Conservation (phyloP, 1,140 invertebrate genomes). For the Sogatella furcifera region DNA sequence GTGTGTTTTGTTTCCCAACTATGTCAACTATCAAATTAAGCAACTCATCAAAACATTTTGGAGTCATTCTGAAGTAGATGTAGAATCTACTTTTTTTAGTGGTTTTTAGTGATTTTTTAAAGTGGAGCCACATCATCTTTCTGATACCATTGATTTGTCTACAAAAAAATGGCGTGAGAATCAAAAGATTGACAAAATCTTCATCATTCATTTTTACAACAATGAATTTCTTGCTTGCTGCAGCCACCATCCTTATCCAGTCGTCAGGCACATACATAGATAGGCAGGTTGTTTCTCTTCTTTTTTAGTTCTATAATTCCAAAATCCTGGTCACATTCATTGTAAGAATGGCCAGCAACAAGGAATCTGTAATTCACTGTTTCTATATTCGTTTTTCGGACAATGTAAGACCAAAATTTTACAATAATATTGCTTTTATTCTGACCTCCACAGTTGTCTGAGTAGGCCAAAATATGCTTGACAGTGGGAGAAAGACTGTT, state of each 20-base stretch:
- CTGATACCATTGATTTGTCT: not conserved
- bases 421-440: not conserved
- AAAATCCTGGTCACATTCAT: slow-evolving; percentile 5
- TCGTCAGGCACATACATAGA: not conserved
- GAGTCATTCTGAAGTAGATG: too few species aligned
- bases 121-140: not conserved
- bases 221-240: not conserved
- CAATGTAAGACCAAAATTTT: not conserved
- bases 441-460: slow-evolving; percentile 1
- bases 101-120: not conserved
- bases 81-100: too few species aligned
- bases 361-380: not conserved
- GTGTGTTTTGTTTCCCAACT: too few species aligned
- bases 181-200: not conserved
- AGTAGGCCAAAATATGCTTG: not conserved
- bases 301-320: not conserved
- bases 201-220: not conserved
- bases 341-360: slow-evolving; percentile 1
- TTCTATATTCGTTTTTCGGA: not conserved
- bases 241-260: not conserved
- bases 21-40: too few species aligned
- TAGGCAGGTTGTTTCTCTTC: not conserved
- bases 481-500: not conserved
- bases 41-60: too few species aligned
- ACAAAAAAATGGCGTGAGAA: not conserved